Percentiles rank a stretch among this genome's conserved stretches.
Evolutionary conservation across 2,113 vertebrate genomes (phyloP).

Genomic region (Coptodon rendalli): DNA sequence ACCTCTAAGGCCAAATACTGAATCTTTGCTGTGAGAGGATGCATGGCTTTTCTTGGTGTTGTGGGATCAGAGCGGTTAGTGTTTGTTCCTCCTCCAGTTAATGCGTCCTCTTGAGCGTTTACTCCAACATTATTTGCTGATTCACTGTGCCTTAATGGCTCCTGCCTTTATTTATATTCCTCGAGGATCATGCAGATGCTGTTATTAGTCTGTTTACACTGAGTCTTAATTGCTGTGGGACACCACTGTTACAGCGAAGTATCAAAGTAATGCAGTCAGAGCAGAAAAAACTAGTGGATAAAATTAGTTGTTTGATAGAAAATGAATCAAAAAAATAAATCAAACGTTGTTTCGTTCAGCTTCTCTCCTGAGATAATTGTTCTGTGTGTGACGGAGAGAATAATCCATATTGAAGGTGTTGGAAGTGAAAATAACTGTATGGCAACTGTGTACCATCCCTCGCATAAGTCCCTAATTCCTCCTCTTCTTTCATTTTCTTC

Average conservation of each 20-base stretch:
- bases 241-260: background rate
- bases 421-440: background rate
- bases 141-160: background rate
- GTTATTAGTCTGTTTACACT: background rate
- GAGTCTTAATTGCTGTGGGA: background rate
- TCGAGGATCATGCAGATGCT: background rate
- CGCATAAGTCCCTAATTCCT: background rate
- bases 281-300: background rate
- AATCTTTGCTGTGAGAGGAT: background rate
- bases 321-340: background rate
- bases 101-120: background rate
- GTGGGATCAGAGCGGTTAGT: background rate
- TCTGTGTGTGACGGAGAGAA: background rate
- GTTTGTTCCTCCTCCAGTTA: background rate
- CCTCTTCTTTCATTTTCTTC: background rate
- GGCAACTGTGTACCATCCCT: background rate
- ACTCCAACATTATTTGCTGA: background rate
- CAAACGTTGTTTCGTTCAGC: background rate
- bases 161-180: background rate
- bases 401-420: background rate
- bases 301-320: background rate
- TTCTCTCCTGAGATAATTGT: background rate
- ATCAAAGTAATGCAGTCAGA: background rate
- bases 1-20: background rate
- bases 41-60: background rate